Evolutionary conservation across 2,113 vertebrate species (phyloP).

Genomic region (Oceanites oceanicus): DNA sequence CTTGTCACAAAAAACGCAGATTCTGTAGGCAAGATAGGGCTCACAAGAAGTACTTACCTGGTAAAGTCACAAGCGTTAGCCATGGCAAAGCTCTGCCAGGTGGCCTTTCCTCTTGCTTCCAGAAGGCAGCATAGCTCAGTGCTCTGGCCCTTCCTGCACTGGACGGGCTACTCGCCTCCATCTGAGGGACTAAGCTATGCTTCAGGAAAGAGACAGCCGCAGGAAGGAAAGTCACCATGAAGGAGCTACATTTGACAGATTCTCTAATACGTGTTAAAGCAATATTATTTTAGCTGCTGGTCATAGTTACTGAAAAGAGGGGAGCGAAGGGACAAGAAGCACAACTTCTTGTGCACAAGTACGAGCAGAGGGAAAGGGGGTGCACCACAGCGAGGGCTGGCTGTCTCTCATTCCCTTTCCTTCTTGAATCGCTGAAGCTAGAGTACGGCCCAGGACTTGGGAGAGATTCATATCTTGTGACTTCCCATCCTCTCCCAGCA

Average conservation of each 20-base stretch:
- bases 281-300: not conserved
- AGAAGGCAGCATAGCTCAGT: not conserved
- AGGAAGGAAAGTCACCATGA: not conserved
- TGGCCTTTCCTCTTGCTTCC: not conserved
- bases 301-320: not conserved
- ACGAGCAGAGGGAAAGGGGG: not conserved
- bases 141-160: not conserved
- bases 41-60: not conserved
- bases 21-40: not conserved
- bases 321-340: not conserved
- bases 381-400: accelerated
- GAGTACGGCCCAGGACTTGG: not conserved
- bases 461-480: not conserved
- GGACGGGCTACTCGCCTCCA: accelerated
- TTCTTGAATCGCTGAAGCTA: not conserved
- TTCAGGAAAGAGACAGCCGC: not conserved
- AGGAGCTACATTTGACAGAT: not conserved
- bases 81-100: not conserved
- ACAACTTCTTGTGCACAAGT: too few species aligned
- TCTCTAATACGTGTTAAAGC: not conserved
- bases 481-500: not conserved
- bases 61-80: not conserved
- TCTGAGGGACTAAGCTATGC: not conserved
- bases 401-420: not conserved
- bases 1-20: not conserved